phyloP scores from a whole-genome alignment of 2,113 vertebrate genomes.

The Heterochromis multidens region DNA sequence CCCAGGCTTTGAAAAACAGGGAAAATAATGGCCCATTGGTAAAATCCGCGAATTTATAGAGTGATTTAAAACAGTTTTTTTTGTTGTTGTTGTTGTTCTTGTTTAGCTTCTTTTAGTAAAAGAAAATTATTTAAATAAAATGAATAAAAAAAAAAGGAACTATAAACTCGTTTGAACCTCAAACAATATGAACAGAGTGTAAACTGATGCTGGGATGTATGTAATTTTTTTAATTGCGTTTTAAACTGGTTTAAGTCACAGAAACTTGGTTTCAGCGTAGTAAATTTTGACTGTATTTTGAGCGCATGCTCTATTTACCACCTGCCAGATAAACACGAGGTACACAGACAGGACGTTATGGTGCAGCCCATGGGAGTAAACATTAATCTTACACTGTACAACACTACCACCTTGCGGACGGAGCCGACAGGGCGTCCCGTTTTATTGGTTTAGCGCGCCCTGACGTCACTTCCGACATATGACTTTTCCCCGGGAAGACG shows the following conservation, averaged over 20 bases:
- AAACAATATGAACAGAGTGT: too few relatives aligned
- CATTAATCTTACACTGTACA: background rate
- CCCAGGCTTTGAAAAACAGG: background rate
- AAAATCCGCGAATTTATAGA: background rate
- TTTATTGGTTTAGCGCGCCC: conserved; percentile 3
- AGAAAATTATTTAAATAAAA: too few relatives aligned
- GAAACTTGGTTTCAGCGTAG: background rate
- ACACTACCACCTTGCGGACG: conserved; percentile 19
- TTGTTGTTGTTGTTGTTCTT: background rate
- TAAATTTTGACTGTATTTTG: background rate
- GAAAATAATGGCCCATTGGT: background rate
- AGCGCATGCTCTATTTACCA: background rate
- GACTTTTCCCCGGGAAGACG: conserved; percentile 76
- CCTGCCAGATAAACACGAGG: background rate
- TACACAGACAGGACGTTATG: background rate
- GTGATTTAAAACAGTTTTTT: background rate
- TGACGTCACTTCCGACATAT: conserved; percentile 68
- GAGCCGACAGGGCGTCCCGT: rapidly evolving
- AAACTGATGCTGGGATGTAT: too few relatives aligned
- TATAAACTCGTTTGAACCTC: background rate
- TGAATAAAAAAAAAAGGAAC: too few relatives aligned
- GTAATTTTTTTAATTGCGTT: too few relatives aligned
- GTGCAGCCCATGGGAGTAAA: background rate
- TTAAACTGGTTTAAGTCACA: background rate
- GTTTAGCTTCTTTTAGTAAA: background rate